Conservation (phyloP, 2,113 vertebrate genomes). For the Prunella himalayana region DNA sequence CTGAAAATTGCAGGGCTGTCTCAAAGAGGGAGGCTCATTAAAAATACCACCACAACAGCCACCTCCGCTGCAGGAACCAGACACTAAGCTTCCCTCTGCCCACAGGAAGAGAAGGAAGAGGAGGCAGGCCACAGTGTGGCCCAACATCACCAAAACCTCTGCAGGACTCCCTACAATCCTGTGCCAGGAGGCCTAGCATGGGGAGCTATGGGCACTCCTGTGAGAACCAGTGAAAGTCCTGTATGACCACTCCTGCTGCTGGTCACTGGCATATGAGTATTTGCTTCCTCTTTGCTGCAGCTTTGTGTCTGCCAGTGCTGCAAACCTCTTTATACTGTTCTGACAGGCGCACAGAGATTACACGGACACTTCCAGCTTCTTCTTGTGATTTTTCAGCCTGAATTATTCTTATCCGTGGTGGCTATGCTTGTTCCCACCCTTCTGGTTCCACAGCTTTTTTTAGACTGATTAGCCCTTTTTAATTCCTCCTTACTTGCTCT, state of each 20-base stretch:
- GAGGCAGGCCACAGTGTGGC: not conserved
- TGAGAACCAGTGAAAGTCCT: not conserved
- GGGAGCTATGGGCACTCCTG: not conserved
- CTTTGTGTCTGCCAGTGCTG: not conserved
- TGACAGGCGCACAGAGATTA: not conserved
- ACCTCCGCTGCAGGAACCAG: not conserved
- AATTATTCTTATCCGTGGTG: not conserved
- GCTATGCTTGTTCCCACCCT: rapidly evolving
- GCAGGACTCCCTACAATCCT: not conserved
- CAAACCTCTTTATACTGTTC: not conserved
- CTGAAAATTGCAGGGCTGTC: not conserved
- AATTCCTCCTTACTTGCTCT: not conserved
- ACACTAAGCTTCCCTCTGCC: not conserved
- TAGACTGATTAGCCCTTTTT: not conserved
- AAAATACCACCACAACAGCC: not conserved
- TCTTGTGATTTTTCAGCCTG: not conserved
- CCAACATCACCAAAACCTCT: not conserved
- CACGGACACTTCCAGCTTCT: not conserved
- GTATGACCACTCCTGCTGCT: not conserved
- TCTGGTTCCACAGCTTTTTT: not conserved
- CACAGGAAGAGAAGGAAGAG: not conserved
- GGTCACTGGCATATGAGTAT: not conserved
- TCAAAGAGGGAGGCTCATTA: not conserved
- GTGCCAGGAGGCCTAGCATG: not conserved
- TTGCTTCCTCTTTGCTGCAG: not conserved